Evolutionary conservation across 2,797 vertebrate species (phyloP).

Genomic region (Luscinia megarhynchos): DNA sequence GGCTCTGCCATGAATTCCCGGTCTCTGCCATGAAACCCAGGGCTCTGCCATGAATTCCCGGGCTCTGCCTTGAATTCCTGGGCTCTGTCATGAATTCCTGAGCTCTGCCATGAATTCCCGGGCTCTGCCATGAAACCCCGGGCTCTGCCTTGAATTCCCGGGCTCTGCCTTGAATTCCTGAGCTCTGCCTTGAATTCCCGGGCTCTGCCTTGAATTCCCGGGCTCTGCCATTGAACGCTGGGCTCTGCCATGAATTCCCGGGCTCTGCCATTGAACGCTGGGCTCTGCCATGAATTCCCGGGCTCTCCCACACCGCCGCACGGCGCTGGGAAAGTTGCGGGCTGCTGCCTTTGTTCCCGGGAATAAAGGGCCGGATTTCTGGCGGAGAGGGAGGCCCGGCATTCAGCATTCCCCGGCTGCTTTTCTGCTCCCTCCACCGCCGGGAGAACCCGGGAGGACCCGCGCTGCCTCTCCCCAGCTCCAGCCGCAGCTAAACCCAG

Average conservation of each 20-base stretch:
- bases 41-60: too few species aligned
- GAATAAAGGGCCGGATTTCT: not conserved
- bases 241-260: not conserved
- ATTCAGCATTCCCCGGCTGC: not conserved
- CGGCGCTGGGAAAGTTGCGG: not conserved
- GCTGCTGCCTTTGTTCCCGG: slow-evolving; percentile 16
- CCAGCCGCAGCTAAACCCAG: not conserved
- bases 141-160: not conserved
- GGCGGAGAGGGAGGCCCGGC: not conserved
- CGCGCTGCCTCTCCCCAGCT: not conserved
- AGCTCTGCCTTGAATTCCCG: not conserved
- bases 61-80: not conserved
- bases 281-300: not conserved
- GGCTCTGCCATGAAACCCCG: too few species aligned
- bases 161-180: not conserved
- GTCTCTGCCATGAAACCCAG: not conserved
- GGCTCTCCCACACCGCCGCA: not conserved
- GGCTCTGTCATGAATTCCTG: not conserved
- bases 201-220: too few species aligned
- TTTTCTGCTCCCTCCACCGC: not conserved
- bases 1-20: not conserved
- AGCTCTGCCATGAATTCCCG: not conserved
- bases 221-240: not conserved
- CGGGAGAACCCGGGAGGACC: fast-evolving
- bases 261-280: not conserved